Percentiles rank a stretch among this genome's conserved stretches.
These are phyloP conservation scores for Oasisia sp. DNA, from an alignment of 2,888 invertebrate genomes.

Conservation along the genomic window DNA sequence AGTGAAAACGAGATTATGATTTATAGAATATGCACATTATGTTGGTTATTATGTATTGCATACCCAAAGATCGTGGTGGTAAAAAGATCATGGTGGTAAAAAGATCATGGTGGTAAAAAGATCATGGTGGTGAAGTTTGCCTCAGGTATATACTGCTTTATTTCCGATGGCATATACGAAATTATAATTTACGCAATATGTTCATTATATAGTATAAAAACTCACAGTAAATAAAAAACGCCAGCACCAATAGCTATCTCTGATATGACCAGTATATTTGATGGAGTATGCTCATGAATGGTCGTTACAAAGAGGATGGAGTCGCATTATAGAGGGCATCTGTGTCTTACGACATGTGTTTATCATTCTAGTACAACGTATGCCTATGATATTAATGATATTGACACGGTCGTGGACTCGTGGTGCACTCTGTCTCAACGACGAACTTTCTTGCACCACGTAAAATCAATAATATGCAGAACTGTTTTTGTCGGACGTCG, in stretches of 20 bases:
- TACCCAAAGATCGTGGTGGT: not conserved
- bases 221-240: not conserved
- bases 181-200: not conserved
- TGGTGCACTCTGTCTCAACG: not conserved
- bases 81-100: not conserved
- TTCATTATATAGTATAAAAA: not conserved
- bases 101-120: too few relatives aligned
- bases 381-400: not conserved
- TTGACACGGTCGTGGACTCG: not conserved
- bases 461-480: slow-evolving; percentile 8
- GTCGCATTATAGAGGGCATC: not conserved
- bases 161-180: not conserved
- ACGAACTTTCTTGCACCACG: not conserved
- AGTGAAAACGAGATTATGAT: not conserved
- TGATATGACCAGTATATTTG: not conserved
- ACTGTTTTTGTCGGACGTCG: not conserved
- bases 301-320: not conserved
- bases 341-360: not conserved
- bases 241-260: not conserved
- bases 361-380: not conserved
- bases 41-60: not conserved
- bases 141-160: not conserved
- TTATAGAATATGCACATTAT: not conserved
- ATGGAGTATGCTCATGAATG: not conserved
- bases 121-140: not conserved